Conservation (phyloP, 1,140 invertebrate species). For the Drosophila persimilis region DNA sequence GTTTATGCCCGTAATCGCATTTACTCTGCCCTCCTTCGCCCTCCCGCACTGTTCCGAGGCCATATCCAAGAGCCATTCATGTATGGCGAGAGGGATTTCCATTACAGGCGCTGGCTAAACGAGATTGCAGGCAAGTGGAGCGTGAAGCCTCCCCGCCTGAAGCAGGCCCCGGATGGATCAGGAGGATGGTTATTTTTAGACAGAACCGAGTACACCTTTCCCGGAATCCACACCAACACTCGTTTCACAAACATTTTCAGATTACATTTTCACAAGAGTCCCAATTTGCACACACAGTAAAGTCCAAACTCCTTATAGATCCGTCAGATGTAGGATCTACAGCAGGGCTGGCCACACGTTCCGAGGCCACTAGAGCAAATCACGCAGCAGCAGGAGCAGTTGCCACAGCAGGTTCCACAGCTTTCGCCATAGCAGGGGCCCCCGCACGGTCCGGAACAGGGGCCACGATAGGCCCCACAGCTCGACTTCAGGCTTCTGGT, state of each 20-base stretch:
- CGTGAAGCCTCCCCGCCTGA: constrained; percentile 40
- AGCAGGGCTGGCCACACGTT: constrained; percentile 22
- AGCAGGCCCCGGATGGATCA: not conserved
- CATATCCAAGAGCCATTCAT: constrained; percentile 59
- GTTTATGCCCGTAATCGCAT: constrained; percentile 74
- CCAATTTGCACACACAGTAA: constrained; percentile 43
- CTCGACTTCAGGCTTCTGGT: not conserved
- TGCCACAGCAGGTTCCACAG: constrained; percentile 15
- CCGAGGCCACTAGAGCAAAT: constrained; percentile 24
- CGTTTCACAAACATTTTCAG: constrained; percentile 5
- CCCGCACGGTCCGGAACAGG: constrained; percentile 36
- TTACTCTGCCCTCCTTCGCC: constrained; percentile 19
- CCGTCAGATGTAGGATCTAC: constrained; percentile 10
- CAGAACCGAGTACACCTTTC: not conserved
- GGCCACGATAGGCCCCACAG: constrained; percentile 9
- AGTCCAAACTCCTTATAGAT: constrained; percentile 8
- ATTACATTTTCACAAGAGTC: constrained; percentile 36
- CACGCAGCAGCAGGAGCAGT: constrained; percentile 12
- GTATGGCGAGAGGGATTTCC: constrained; percentile 57
- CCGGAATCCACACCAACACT: constrained; percentile 8
- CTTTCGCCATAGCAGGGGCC: constrained; percentile 15
- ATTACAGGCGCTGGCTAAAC: constrained; percentile 51
- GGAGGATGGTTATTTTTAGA: constrained; percentile 44
- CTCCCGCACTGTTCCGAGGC: not conserved
- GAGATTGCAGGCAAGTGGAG: constrained; percentile 60